Base-by-base conservation (phyloP, 2,888 invertebrate species). In the Pandemis heparana region DNA sequence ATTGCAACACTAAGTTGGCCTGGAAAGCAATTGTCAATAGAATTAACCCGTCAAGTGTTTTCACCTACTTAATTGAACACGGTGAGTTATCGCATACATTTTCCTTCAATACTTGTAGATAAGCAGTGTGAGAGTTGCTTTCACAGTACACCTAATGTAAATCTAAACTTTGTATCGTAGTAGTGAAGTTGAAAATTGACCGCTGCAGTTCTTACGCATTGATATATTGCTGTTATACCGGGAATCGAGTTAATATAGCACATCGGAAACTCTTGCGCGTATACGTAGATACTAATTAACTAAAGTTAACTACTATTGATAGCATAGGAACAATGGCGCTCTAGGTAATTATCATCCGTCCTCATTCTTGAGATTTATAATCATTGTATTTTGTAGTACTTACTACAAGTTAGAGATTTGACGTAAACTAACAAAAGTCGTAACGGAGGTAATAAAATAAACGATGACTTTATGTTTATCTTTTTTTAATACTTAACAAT, bases 51-150 rank as follows among this genome's bases (percentile, higher is more conserved):
- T 63, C 59, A 59, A 74, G 74, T 70, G 65, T 65, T 65, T 74
- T 74, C 74, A 70, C 70, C 74, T 65, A 74, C 65, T 70, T 74
- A 48, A 67, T 56, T 67, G 64, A 18, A 16, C 60, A 64, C 51
- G 16, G 51, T 41, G 48, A 64, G 32, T 63, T 59, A 64, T 63
- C 63, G 23, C 23, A 56, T 12, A 39, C 61, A 51, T 69, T 64
- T 69, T 60, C 43, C 51, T 69, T 51, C 18, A 60, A 16, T 70
- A 65, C 16, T 1, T 53, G 51, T n/a, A 43, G 41, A 64, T 70
- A 70, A 70, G 51, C 43, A 23, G 48, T 46, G n/a, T 39, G 56
- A 68, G 67, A 72, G 56, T 59, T 7, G 48, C 63, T 63, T 73
- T 72, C 46, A 59, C 64, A 48, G 16, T 18, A 23, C 48, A 32